These are phyloP conservation scores for Lottia gigantea DNA, from an alignment of 2,888 invertebrate genomes.

Conservation along the genomic window DNA sequence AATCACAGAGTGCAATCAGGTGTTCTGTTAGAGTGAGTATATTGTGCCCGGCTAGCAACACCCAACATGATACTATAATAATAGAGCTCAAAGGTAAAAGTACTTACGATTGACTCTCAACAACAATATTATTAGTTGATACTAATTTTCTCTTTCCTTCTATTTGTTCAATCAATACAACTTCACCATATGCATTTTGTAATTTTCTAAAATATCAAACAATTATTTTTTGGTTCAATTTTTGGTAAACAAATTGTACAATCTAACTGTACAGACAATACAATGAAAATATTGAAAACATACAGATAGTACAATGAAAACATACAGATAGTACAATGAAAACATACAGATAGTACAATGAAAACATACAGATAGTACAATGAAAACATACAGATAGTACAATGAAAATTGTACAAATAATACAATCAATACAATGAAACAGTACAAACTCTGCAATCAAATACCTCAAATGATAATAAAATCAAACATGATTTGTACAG, in stretches of 20 bases:
- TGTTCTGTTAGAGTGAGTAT: no score
- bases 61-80: no score
- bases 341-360: constrained; percentile 42
- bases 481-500: no score
- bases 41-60: no score
- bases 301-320: neutral
- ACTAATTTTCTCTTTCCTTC: constrained; percentile 71
- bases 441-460: no score
- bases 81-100: neutral
- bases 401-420: no score
- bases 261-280: no score
- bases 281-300: no score
- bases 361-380: constrained; percentile 11
- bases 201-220: constrained; percentile 69
- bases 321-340: neutral
- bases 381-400: constrained; percentile 49
- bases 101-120: constrained; percentile 27
- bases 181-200: constrained; percentile 79
- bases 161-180: constrained; percentile 86
- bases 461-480: no score
- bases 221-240: neutral
- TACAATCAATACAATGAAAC: no score
- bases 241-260: no score
- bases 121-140: constrained; percentile 17
- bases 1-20: no score